These are phyloP conservation scores for Drosophila ustulata DNA, from an alignment of 2,888 invertebrate genomes.

Conservation along the genomic window DNA sequence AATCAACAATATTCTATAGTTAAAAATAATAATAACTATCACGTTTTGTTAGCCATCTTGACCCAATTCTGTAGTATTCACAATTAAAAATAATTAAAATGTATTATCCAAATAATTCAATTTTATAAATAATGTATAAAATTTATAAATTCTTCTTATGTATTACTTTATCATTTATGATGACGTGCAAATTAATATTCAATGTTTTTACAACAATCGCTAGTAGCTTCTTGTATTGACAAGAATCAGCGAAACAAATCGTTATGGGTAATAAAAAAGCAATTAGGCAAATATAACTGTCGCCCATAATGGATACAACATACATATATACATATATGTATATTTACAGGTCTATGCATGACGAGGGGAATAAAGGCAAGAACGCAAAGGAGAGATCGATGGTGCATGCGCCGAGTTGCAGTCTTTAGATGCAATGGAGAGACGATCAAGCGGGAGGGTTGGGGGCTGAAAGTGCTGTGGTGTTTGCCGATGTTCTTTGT, in stretches of 20 bases:
- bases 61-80: no score
- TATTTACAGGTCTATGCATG: background rate
- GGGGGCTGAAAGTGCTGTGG: constrained; percentile 10
- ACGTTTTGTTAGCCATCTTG: no score
- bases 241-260: constrained; percentile 46
- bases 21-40: no score
- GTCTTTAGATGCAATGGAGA: constrained; percentile 14
- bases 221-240: constrained; percentile 15
- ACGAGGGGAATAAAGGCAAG: background rate
- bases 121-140: no score
- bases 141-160: no score
- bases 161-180: background rate
- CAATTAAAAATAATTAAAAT: no score
- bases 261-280: constrained; percentile 48
- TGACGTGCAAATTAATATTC: background rate
- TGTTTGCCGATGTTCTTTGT: constrained; percentile 36
- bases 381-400: background rate
- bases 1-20: no score
- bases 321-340: background rate
- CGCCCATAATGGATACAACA: background rate
- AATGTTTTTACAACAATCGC: background rate
- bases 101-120: no score
- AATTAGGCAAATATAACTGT: constrained; percentile 35
- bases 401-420: background rate
- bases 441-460: background rate